phyloP scores from a whole-genome alignment of 2,888 invertebrate species.

The Nomada ruficornis region DNA sequence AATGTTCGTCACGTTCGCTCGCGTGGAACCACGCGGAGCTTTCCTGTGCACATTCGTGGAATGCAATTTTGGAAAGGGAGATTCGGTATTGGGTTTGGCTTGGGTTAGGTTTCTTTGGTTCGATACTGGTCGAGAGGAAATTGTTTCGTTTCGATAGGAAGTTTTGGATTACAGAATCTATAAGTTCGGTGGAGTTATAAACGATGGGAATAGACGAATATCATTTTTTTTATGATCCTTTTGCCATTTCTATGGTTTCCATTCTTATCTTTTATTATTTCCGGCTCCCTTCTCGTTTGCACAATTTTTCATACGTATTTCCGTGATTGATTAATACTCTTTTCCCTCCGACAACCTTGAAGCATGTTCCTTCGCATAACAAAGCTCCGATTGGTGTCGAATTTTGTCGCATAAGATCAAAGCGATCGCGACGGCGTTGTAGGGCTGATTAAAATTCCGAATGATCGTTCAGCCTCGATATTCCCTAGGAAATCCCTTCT shows the following conservation, averaged over 20 bases:
- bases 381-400: background rate
- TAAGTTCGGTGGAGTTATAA: background rate
- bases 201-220: no score
- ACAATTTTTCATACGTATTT: no score
- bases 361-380: no score
- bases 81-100: background rate
- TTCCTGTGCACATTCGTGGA: background rate
- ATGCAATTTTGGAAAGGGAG: conserved; percentile 30
- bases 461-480: background rate
- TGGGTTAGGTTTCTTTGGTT: background rate
- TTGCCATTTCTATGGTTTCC: no score
- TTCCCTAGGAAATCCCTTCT: background rate
- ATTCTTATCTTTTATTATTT: no score
- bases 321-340: no score
- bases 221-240: no score
- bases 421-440: background rate
- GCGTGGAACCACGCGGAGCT: conserved; percentile 22
- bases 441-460: background rate
- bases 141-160: background rate
- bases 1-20: conserved; percentile 28
- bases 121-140: background rate
- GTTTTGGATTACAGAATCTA: background rate
- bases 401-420: background rate
- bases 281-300: no score
- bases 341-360: no score